Conservation (phyloP, 2,888 invertebrate species). For the Julus scandinavius region DNA sequence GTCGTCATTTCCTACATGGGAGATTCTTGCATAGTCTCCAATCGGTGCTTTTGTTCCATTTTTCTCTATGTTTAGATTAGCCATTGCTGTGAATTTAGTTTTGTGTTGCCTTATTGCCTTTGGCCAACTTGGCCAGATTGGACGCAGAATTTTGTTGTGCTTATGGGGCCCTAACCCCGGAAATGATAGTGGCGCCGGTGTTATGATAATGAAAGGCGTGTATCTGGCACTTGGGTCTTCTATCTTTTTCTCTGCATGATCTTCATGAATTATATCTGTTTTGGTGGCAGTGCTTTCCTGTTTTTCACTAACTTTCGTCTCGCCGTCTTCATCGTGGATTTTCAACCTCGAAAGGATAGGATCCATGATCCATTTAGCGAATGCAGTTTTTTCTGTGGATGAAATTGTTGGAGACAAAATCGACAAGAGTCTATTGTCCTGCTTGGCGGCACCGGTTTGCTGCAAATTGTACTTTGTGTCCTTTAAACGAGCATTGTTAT, state of each 20-base stretch:
- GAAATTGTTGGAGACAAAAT: background rate
- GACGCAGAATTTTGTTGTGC: background rate
- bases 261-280: background rate
- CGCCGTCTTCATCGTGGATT: background rate
- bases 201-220: background rate
- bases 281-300: background rate
- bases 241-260: background rate
- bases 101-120: background rate
- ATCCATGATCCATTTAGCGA: background rate
- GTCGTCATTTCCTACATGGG: background rate
- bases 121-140: background rate
- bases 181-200: background rate
- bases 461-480: background rate
- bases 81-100: background rate
- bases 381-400: background rate
- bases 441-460: background rate
- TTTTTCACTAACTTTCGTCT: too few species aligned
- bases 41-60: background rate
- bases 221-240: background rate
- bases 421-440: background rate
- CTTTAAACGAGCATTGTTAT: background rate
- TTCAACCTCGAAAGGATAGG: background rate
- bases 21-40: background rate
- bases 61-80: background rate
- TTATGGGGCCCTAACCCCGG: background rate